Evolutionary conservation across 2,888 invertebrate species (phyloP).

Genomic region (Drosophila mimetica): DNA sequence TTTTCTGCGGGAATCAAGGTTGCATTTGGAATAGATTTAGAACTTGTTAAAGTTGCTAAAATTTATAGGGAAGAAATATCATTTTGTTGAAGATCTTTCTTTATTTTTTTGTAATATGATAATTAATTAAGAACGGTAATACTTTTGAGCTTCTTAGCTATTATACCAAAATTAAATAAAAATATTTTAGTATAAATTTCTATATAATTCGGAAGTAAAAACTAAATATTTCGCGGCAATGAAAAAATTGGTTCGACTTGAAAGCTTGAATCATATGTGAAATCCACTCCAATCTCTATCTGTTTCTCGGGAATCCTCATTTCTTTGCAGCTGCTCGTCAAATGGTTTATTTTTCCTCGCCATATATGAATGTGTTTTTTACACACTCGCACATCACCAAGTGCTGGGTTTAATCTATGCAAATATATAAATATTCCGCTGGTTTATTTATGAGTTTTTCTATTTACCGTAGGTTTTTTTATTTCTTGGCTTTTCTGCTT

Average conservation of each 20-base stretch:
- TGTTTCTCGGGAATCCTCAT: background rate
- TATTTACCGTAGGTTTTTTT: conserved; percentile 30
- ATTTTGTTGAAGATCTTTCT: too few relatives aligned
- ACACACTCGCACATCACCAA: background rate
- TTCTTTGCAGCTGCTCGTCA: conserved; percentile 20
- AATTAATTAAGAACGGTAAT: too few relatives aligned
- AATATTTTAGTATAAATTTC: too few relatives aligned
- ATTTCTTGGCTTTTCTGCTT: conserved; percentile 14
- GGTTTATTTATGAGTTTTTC: conserved; percentile 57
- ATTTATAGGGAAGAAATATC: background rate
- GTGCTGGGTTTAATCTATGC: conserved; percentile 49
- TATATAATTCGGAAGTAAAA: too few relatives aligned
- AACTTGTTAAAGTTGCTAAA: background rate
- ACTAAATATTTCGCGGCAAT: too few relatives aligned
- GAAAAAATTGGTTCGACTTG: background rate
- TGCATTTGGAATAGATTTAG: background rate
- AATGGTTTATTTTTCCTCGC: conserved; percentile 24
- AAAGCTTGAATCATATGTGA: background rate
- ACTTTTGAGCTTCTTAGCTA: too few relatives aligned
- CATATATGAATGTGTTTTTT: conserved; percentile 3
- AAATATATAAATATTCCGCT: conserved; percentile 45
- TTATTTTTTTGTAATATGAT: too few relatives aligned
- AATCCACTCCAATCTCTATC: background rate
- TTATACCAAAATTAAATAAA: too few relatives aligned
- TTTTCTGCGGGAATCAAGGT: background rate